Evolutionary conservation across 2,797 vertebrate genomes (phyloP).

Genomic region (Valencia hispanica): DNA sequence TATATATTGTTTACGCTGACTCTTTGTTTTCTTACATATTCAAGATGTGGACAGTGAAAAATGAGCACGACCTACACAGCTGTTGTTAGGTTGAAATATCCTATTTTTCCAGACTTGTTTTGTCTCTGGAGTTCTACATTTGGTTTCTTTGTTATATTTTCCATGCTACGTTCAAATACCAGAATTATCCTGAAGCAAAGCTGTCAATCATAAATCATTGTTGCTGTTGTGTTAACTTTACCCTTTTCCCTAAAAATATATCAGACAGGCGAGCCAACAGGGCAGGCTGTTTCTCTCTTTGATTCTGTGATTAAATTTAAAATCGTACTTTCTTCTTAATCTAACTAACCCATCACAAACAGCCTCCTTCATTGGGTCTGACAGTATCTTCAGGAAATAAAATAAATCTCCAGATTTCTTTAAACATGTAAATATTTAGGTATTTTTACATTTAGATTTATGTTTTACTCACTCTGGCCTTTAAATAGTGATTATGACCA

Average conservation of each 20-base stretch:
- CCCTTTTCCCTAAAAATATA: neutral
- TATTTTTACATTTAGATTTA: neutral
- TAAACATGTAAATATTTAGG: neutral
- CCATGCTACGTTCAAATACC: neutral
- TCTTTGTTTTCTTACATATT: neutral
- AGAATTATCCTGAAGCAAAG: neutral
- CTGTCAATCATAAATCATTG: neutral
- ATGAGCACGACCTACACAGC: slow-evolving; percentile 7
- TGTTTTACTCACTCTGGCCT: neutral
- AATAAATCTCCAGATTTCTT: neutral
- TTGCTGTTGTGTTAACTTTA: neutral
- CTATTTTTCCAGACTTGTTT: neutral
- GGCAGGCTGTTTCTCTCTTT: neutral
- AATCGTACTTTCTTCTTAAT: neutral
- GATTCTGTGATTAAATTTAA: neutral
- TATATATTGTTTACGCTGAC: neutral
- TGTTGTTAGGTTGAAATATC: neutral
- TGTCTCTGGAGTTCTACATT: neutral
- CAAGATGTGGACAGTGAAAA: slow-evolving; percentile 2
- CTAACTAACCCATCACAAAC: neutral
- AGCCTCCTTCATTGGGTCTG: neutral
- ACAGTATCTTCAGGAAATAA: neutral
- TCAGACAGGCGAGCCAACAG: neutral
- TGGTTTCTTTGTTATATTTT: neutral
- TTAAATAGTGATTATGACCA: neutral